Percentiles rank a stretch among this genome's conserved stretches.
Conservation (phyloP, 1,140 invertebrate genomes). For the Pogonomyrmex barbatus region DNA sequence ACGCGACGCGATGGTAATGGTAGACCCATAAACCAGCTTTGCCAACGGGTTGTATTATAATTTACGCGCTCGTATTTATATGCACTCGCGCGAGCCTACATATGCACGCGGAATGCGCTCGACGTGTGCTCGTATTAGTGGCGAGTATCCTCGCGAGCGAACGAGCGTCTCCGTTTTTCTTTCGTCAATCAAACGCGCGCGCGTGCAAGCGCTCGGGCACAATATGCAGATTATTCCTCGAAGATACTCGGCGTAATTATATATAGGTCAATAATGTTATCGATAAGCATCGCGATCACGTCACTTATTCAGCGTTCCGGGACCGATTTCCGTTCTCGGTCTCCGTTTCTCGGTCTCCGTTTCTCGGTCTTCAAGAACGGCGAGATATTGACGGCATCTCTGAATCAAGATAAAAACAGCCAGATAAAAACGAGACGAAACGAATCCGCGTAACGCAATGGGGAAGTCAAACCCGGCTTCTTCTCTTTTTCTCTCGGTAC, state of each 20-base stretch:
- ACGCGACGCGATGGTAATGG: conserved; percentile 24
- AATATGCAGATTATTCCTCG: conserved; percentile 55
- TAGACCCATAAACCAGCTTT: conserved; percentile 16
- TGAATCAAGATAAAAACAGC: conserved; percentile 25
- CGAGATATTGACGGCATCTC: not conserved
- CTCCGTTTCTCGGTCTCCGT: not conserved
- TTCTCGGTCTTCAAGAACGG: not conserved
- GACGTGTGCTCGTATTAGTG: not conserved
- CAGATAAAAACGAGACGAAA: not conserved
- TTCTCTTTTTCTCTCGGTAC: not conserved
- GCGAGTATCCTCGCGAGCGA: conserved; percentile 10
- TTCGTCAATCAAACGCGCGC: not conserved
- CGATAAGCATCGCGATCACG: conserved; percentile 56
- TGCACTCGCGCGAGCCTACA: conserved; percentile 12
- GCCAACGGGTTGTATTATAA: conserved; percentile 43
- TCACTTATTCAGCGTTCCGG: not conserved
- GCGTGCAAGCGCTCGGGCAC: not conserved
- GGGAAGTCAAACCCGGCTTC: too few relatives aligned
- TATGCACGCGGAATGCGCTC: not conserved
- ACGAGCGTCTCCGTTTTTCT: not conserved
- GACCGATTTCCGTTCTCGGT: too few relatives aligned
- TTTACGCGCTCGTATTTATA: conserved; percentile 53
- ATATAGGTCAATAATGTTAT: conserved; percentile 64
- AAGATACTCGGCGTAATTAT: conserved; percentile 60
- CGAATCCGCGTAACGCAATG: not conserved